Evolutionary conservation across 2,888 invertebrate genomes (phyloP).

Genomic region (Dexiosoma caninum): DNA sequence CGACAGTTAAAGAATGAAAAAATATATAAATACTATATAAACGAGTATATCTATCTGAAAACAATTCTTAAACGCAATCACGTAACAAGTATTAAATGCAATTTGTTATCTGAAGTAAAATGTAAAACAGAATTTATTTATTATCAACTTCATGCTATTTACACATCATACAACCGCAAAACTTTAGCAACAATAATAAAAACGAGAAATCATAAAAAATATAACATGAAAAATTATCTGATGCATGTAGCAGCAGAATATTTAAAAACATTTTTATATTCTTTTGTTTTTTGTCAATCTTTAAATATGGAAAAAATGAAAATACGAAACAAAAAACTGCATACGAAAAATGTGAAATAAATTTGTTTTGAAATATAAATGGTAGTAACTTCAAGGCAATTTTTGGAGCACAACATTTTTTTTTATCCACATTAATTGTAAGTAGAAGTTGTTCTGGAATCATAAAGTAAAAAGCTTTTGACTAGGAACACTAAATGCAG

Average conservation of each 20-base stretch:
- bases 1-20: not conserved
- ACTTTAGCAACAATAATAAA: not conserved
- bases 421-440: no score
- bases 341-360: not conserved
- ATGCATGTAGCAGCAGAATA: slow-evolving; percentile 42
- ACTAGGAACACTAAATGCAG: no score
- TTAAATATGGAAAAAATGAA: not conserved
- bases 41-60: no score
- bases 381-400: no score
- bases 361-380: not conserved
- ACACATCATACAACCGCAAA: slow-evolving; percentile 28
- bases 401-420: no score
- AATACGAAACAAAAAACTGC: not conserved
- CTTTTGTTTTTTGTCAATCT: not conserved
- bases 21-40: no score
- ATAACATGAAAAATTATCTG: not conserved
- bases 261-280: slow-evolving; percentile 20
- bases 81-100: not conserved
- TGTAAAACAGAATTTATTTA: not conserved
- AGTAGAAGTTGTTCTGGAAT: no score
- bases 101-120: slow-evolving; percentile 1
- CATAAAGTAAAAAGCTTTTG: no score
- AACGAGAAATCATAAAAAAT: not conserved
- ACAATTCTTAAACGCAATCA: not conserved
- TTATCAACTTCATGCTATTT: slow-evolving; percentile 37